Conservation (phyloP, 2,888 invertebrate genomes). For the Eupithecia tripunctaria region DNA sequence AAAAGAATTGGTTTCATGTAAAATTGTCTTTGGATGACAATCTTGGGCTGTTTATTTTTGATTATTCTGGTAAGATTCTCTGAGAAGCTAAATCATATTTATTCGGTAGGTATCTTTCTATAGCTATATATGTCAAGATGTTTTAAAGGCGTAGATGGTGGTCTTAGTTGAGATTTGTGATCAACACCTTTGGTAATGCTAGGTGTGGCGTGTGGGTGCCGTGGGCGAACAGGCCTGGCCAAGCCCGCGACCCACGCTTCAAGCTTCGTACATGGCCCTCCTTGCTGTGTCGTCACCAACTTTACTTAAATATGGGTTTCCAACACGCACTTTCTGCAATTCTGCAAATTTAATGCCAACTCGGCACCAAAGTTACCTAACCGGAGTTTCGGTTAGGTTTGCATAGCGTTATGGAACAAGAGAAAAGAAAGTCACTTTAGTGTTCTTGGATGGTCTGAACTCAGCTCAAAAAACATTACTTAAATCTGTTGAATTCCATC, state of each 20-base stretch:
- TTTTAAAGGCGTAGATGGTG: background rate
- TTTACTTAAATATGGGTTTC: constrained; percentile 25
- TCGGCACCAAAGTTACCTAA: background rate
- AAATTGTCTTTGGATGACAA: background rate
- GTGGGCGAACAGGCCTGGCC: constrained; percentile 73
- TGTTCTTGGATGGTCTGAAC: background rate
- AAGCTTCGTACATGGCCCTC: constrained; percentile 24
- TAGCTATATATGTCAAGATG: background rate
- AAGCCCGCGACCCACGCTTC: constrained; percentile 65
- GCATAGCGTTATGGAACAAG: background rate
- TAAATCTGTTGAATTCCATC: background rate
- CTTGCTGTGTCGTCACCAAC: constrained; percentile 11
- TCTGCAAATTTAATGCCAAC: background rate
- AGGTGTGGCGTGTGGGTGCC: constrained; percentile 74
- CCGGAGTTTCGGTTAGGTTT: background rate
- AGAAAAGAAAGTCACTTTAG: constrained; percentile 3
- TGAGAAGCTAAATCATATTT: background rate
- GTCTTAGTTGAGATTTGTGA: constrained; percentile 51
- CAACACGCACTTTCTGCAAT: constrained; percentile 14
- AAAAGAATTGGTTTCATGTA: background rate
- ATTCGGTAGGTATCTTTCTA: background rate
- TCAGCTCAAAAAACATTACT: background rate
- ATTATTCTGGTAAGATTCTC: background rate
- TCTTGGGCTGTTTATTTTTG: background rate
- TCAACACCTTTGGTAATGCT: constrained; percentile 69